Evolutionary conservation across 2,113 vertebrate genomes (phyloP).

Genomic region (Podarcis raffonei): DNA sequence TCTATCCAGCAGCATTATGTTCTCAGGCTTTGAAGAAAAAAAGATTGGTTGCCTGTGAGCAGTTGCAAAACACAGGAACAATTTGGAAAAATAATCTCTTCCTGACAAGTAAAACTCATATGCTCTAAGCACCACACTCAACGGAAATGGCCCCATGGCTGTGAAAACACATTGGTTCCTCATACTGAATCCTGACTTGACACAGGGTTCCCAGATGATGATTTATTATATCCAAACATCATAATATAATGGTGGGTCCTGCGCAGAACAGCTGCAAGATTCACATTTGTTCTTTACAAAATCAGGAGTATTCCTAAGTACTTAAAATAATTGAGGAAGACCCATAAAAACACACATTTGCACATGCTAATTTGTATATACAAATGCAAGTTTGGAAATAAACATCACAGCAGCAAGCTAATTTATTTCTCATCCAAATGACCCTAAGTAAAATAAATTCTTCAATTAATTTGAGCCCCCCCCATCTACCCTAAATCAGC

Average conservation of each 20-base stretch:
- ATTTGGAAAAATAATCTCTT: background rate
- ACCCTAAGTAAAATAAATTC: background rate
- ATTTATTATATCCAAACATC: background rate
- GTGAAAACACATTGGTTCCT: background rate
- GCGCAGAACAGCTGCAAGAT: background rate
- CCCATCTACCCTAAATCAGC: background rate
- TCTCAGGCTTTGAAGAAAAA: slow-evolving; percentile 86
- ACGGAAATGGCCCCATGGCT: background rate
- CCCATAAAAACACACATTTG: background rate
- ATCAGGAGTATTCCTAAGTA: no score
- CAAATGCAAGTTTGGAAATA: background rate
- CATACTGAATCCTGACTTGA: background rate
- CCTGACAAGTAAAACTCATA: background rate
- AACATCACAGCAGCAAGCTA: background rate
- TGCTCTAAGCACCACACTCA: background rate
- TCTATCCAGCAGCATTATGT: slow-evolving; percentile 96
- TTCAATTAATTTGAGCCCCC: background rate
- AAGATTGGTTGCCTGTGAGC: background rate
- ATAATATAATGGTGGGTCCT: background rate
- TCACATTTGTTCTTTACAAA: background rate
- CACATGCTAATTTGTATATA: background rate
- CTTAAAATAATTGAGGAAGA: background rate
- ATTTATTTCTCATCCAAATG: background rate
- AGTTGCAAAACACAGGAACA: background rate
- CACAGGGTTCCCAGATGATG: background rate